A percentile compares a stretch with the other conserved stretches of the same genome.
Conservation (phyloP, 2,797 vertebrate species). For the Rousettus madagascariensis region DNA sequence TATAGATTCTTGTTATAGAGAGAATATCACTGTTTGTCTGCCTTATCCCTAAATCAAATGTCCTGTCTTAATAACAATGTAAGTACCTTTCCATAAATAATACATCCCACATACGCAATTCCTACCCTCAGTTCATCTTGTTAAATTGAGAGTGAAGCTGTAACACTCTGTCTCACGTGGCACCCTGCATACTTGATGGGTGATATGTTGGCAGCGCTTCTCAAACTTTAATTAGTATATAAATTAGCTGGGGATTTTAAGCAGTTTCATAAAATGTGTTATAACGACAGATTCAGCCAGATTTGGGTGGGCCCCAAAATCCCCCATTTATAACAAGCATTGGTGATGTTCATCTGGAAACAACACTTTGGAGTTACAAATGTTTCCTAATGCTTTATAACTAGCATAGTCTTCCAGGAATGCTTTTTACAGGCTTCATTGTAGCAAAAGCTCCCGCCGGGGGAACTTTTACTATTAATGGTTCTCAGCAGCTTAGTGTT, state of each 20-base stretch:
- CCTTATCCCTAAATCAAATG: not conserved
- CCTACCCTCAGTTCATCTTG: not conserved
- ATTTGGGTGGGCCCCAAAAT: not conserved
- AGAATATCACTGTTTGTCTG: not conserved
- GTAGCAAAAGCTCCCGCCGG: not conserved
- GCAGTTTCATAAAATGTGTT: not conserved
- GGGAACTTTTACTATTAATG: not conserved
- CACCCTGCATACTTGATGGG: not conserved
- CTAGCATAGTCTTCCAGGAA: not conserved
- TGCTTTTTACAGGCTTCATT: not conserved
- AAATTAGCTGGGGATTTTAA: not conserved
- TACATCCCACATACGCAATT: not conserved
- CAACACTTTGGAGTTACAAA: not conserved
- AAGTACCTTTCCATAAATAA: conserved; percentile 10
- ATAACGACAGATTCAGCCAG: not conserved
- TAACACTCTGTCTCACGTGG: not conserved
- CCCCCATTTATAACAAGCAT: not conserved
- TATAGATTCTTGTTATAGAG: not conserved
- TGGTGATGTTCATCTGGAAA: not conserved
- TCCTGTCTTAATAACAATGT: not conserved
- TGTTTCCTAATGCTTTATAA: not conserved
- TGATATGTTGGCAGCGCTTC: not conserved
- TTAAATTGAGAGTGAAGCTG: conserved; percentile 3
- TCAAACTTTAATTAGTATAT: not conserved
- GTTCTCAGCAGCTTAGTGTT: not conserved